Evolutionary conservation across 1,140 invertebrate genomes (phyloP), one percentile per base, ranked within the genome.

Genomic region (Pseudomyrmex sp.): DNA sequence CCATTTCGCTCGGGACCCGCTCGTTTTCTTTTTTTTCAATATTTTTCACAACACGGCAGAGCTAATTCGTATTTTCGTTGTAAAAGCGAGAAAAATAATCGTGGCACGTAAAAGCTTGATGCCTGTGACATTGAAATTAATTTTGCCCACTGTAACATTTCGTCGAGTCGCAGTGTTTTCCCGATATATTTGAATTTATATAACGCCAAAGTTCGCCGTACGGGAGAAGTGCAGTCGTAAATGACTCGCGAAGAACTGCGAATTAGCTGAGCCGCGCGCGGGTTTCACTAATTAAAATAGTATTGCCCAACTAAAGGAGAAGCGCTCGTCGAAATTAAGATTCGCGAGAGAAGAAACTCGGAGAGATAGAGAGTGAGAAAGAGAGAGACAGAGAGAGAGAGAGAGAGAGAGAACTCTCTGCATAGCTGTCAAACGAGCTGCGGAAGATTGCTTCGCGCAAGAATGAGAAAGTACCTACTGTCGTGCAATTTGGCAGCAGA

Each of bases 401-500:
- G 9, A 61, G 10, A 56, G 44, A 59, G 15, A 20, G 1, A 23
- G 20, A 2, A 56, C 12, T 56, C 13, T 62, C 44, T 4, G 15
- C 54, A 20, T 59, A 50, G 15, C 5, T 26, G 26, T 80, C 66
- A 20, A 61, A 72, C 20, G 54, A 70, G n/a, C 35, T n/a, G 1
- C 59, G 69, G 18, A 20, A 15, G 26, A 62, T 74, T 52, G 18
- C 13, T 13, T 50, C 46, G 48, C 26, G 54, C 12, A 50, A 59
- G 58, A 10, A 65, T 20, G 54, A 50, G 80, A 5, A 56, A 54
- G 61, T 88, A 90, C 94, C 83, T 63, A 95, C 94, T 76, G 92
- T 91, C 46, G 91, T 93, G 85, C 95, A 96, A 88, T 95, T 94
- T 58, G 93, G 93, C 58, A 91, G 91, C 52, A 91, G 91, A 62